A percentile compares a stretch with the other conserved stretches of the same genome.
Evolutionary conservation across 2,113 vertebrate species (phyloP).

Genomic region (Centropus unirufus): DNA sequence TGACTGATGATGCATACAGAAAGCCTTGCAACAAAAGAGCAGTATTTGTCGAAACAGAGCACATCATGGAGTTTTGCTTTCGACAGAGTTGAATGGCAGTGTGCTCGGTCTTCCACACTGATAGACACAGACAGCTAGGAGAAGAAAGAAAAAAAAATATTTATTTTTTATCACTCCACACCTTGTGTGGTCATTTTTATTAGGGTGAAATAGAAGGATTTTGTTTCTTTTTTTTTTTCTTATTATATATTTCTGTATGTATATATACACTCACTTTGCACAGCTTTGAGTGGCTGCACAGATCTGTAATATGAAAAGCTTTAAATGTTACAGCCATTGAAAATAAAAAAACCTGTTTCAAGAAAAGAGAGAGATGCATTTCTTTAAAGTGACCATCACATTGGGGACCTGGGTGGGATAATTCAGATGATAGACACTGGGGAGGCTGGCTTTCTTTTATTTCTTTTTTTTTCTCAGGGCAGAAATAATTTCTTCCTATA

Average conservation of each 20-base stretch:
- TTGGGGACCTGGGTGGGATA: neutral
- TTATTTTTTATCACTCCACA: neutral
- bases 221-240: neutral
- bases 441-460: neutral
- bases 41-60: slow-evolving; percentile 36
- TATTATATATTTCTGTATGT: too few species aligned
- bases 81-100: neutral
- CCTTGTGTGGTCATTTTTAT: neutral
- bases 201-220: neutral
- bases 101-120: neutral
- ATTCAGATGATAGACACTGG: neutral
- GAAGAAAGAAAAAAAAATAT: neutral
- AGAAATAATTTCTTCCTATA: neutral
- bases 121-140: neutral
- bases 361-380: neutral
- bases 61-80: neutral
- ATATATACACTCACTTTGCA: neutral
- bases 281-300: neutral
- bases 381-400: neutral
- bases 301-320: neutral
- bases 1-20: slow-evolving; percentile 44
- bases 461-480: neutral
- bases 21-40: slow-evolving; percentile 35
- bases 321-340: neutral
- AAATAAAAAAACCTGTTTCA: neutral